Conservation (phyloP, 2,888 invertebrate genomes). For the Ornithoptera priamus region DNA sequence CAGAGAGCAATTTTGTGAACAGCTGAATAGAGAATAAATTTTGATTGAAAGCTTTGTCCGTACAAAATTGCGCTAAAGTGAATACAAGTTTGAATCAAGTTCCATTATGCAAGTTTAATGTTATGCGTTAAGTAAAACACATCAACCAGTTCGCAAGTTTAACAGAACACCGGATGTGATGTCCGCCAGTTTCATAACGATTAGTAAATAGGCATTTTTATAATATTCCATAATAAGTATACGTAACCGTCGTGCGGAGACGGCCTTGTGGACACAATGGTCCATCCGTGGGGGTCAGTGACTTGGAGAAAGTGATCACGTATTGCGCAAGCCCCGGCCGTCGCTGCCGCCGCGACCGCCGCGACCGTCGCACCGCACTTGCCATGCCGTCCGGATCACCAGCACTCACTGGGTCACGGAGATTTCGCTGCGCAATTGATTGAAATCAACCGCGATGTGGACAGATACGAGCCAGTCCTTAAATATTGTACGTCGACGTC, state of each 20-base stretch:
- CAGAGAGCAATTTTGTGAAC: no score
- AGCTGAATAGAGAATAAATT: no score
- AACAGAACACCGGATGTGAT: neutral
- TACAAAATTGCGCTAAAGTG: no score
- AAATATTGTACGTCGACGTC: no score
- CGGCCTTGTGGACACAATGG: conserved; percentile 13
- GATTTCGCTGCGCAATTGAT: conserved; percentile 42
- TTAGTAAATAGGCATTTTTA: neutral
- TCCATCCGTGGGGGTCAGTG: conserved; percentile 37
- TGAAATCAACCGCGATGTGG: conserved; percentile 33
- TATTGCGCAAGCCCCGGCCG: conserved; percentile 7
- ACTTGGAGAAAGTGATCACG: conserved; percentile 44
- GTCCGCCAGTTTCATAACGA: conserved; percentile 3
- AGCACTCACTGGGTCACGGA: conserved; percentile 35
- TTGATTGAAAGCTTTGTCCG: no score
- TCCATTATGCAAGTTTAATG: no score
- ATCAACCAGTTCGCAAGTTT: no score
- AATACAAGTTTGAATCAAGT: no score
- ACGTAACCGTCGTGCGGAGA: neutral
- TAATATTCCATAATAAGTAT: conserved; percentile 3
- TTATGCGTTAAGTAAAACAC: no score
- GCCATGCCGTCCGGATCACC: conserved; percentile 5
- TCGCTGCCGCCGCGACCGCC: neutral
- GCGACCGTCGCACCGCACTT: conserved; percentile 8
- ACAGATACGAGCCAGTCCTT: no score